Evolutionary conservation across 2,888 invertebrate species (phyloP).

Genomic region (Lathronympha strigana): DNA sequence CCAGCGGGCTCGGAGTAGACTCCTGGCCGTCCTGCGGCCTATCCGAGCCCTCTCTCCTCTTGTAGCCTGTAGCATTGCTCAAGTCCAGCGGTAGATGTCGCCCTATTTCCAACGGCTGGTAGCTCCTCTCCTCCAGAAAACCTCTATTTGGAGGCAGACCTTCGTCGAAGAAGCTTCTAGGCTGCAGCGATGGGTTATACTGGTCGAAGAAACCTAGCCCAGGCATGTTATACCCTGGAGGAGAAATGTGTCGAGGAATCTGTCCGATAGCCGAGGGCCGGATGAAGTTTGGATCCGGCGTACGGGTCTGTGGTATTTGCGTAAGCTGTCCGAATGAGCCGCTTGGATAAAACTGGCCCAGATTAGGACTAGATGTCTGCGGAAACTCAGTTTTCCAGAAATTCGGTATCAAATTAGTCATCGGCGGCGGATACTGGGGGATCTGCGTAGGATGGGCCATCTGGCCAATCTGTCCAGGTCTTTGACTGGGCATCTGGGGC

Average conservation of each 20-base stretch:
- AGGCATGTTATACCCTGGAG: slow-evolving; percentile 69
- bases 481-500: slow-evolving; percentile 45
- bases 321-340: slow-evolving; percentile 51
- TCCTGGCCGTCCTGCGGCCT: neutral
- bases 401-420: slow-evolving; percentile 1
- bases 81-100: slow-evolving; percentile 38
- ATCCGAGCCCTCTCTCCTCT: slow-evolving; percentile 38
- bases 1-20: neutral
- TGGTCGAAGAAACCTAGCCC: slow-evolving; percentile 61
- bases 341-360: neutral
- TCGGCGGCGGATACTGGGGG: slow-evolving; percentile 1
- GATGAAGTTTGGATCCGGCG: slow-evolving; percentile 53
- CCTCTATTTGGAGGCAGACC: neutral
- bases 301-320: neutral
- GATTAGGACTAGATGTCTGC: neutral
- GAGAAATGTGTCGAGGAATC: slow-evolving; percentile 64
- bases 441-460: slow-evolving; percentile 1
- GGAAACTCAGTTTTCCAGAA: slow-evolving; percentile 15
- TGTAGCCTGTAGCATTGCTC: neutral
- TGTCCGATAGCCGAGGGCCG: slow-evolving; percentile 64
- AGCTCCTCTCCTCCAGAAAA: slow-evolving; percentile 46
- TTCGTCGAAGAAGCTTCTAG: neutral
- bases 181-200: slow-evolving; percentile 51
- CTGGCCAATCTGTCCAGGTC: neutral
- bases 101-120: slow-evolving; percentile 56